Percentiles rank a stretch among this genome's conserved stretches.
phyloP scores from a whole-genome alignment of 1,140 invertebrate species.

The Apis mellifera region Amel_HAv3.1 CM009935.2:1958001-1958500 shows the following conservation, averaged over 20 bases:
- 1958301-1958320: neutral
- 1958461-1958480: neutral
- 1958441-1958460: slow-evolving; percentile 28
- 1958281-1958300: too few relatives aligned
- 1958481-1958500: slow-evolving; percentile 18
- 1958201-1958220: neutral
- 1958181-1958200: neutral
- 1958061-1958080: slow-evolving; percentile 14
- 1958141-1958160: slow-evolving; percentile 27
- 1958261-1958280: too few relatives aligned
- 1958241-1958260: neutral
- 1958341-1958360: neutral
- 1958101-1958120: neutral
- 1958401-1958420: neutral
- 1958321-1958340: too few relatives aligned
- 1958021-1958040: slow-evolving; percentile 49
- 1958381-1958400: neutral
- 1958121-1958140: neutral
- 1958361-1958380: neutral
- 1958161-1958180: too few relatives aligned
- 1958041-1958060: slow-evolving; percentile 42
- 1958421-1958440: slow-evolving; percentile 22
- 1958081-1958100: slow-evolving; percentile 40
- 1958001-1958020: slow-evolving; percentile 19
- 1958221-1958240: neutral